phyloP scores from a whole-genome alignment of 2,113 vertebrate species.

The Heterochromis multidens region DNA sequence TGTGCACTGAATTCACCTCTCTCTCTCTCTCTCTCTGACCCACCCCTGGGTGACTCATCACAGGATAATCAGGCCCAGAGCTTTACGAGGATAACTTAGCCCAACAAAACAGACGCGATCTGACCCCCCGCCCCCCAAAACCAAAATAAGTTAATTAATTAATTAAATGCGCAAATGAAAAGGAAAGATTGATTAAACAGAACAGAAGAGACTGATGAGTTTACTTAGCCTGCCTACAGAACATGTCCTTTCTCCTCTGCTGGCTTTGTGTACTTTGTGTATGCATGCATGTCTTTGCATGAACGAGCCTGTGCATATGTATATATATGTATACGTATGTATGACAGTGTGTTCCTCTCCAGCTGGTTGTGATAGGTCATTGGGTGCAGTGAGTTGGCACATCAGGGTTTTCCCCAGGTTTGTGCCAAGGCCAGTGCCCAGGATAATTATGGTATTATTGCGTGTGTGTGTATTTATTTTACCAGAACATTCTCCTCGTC shows the following conservation, averaged over 20 bases:
- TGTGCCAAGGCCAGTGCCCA: slow-evolving; percentile 65
- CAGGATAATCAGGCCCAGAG: slow-evolving; percentile 71
- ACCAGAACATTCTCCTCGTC: slow-evolving; percentile 60
- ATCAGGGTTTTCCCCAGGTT: slow-evolving; percentile 69
- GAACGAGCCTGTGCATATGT: not conserved
- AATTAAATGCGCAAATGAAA: not conserved
- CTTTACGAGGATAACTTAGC: slow-evolving; percentile 67
- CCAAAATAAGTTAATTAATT: not conserved
- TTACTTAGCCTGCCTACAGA: slow-evolving; percentile 29
- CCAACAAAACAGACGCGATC: slow-evolving; percentile 45
- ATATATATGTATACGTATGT: not conserved
- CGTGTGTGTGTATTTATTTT: slow-evolving; percentile 59
- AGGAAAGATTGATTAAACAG: slow-evolving; percentile 15
- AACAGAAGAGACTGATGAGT: not conserved
- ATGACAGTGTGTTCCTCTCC: slow-evolving; percentile 14
- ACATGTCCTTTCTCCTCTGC: slow-evolving; percentile 13
- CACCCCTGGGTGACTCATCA: slow-evolving; percentile 60
- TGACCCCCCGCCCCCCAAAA: not conserved
- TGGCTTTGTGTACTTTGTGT: slow-evolving; percentile 13
- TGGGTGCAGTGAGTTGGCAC: slow-evolving; percentile 67
- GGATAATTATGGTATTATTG: slow-evolving; percentile 68
- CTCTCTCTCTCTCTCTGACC: slow-evolving; percentile 4
- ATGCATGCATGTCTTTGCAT: slow-evolving; percentile 38
- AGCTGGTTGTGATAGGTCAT: slow-evolving; percentile 58
- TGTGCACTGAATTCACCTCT: slow-evolving; percentile 71